A percentile compares a stretch with the other conserved stretches of the same genome.
phyloP scores from a whole-genome alignment of 2,113 vertebrate species.

The Salvelinus alpinus region DNA sequence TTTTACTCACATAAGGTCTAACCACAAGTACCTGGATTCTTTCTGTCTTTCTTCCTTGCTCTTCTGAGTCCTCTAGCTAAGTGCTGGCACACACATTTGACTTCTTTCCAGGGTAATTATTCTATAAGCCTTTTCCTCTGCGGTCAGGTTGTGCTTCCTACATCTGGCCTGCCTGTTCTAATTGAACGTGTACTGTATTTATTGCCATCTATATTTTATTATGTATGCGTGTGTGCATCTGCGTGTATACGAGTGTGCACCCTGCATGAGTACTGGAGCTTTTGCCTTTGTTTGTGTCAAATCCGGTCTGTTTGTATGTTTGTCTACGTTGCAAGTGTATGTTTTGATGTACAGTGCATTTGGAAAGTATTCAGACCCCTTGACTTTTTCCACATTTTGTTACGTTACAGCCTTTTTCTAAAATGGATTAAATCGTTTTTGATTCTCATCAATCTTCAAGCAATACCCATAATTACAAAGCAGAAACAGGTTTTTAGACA shows the following conservation, averaged over 20 bases:
- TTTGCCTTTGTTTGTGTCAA: neutral
- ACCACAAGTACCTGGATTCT: constrained; percentile 34
- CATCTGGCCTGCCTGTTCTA: constrained; percentile 16
- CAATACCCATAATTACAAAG: too few relatives aligned
- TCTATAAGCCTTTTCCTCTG: constrained; percentile 36
- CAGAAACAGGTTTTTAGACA: too few relatives aligned
- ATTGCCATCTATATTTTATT: constrained; percentile 3
- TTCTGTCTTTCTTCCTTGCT: constrained; percentile 19
- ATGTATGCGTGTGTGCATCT: neutral
- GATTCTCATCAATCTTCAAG: too few relatives aligned
- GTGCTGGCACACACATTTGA: constrained; percentile 24
- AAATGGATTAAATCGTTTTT: too few relatives aligned
- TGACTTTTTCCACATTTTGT: too few relatives aligned
- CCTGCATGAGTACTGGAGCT: neutral
- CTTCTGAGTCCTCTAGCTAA: constrained; percentile 36
- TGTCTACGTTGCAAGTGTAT: constrained; percentile 34
- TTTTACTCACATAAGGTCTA: constrained; percentile 18
- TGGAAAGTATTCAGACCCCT: too few relatives aligned
- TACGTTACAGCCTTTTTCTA: too few relatives aligned
- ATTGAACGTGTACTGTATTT: constrained; percentile 7
- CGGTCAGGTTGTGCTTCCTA: constrained; percentile 22
- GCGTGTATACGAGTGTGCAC: constrained; percentile 6
- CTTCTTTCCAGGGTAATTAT: constrained; percentile 38
- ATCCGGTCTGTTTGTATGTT: constrained; percentile 16
- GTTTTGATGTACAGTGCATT: constrained; percentile 33